Conservation (phyloP, 2,888 invertebrate genomes). For the Aphodius granarius region DNA sequence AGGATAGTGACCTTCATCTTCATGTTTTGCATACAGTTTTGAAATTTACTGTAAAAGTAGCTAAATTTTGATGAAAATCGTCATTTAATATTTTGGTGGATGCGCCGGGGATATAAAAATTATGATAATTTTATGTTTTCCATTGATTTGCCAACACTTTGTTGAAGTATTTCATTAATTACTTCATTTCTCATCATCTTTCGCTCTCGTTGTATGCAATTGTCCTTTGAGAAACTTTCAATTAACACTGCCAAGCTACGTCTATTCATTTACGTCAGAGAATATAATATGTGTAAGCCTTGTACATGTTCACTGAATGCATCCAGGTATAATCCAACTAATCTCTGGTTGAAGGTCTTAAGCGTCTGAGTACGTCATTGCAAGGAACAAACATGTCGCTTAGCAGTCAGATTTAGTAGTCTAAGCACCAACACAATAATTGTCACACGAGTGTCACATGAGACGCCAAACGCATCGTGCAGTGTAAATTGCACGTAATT, state of each 20-base stretch:
- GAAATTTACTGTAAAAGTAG: too few relatives aligned
- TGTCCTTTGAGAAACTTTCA: too few relatives aligned
- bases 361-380: background rate
- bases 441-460: background rate
- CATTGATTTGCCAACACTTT: too few relatives aligned
- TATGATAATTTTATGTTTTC: too few relatives aligned
- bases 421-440: background rate
- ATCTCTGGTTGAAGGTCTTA: background rate
- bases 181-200: too few relatives aligned
- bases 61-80: too few relatives aligned
- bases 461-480: background rate
- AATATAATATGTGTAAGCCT: background rate
- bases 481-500: background rate
- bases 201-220: too few relatives aligned
- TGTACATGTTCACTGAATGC: background rate
- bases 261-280: background rate
- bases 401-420: background rate
- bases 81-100: too few relatives aligned
- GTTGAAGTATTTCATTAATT: too few relatives aligned
- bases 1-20: too few relatives aligned
- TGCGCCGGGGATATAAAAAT: too few relatives aligned
- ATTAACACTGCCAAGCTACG: background rate
- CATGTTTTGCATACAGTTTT: too few relatives aligned
- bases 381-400: background rate
- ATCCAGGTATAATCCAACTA: background rate